Evolutionary conservation across 1,140 invertebrate genomes (phyloP).

Genomic region (Zaprionus ghesquierei): DNA sequence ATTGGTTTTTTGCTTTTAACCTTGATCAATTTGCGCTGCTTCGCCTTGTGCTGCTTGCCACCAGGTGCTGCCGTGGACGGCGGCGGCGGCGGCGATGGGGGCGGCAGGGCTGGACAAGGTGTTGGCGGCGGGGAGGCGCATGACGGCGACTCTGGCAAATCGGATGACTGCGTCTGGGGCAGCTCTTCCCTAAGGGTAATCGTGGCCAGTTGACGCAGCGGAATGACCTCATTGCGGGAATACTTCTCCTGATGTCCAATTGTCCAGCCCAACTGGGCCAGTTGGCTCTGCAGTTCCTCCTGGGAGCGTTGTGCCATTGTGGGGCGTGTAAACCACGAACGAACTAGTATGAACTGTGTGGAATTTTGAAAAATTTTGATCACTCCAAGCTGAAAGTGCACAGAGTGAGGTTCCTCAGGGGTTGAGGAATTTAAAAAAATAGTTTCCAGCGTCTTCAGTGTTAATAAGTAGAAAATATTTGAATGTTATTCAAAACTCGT

Average conservation of each 20-base stretch:
- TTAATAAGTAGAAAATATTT: background rate
- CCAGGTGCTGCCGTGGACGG: background rate
- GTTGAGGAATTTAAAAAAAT: too few relatives aligned
- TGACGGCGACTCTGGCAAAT: background rate
- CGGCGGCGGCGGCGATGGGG: too few relatives aligned
- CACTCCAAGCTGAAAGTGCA: too few relatives aligned
- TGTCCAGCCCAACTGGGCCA: slow-evolving; percentile 30
- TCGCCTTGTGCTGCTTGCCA: background rate
- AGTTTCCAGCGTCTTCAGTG: background rate
- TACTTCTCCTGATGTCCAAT: slow-evolving; percentile 5
- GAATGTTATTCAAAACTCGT: background rate
- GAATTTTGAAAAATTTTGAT: background rate
- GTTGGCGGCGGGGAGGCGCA: background rate
- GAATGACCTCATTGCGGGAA: slow-evolving; percentile 4
- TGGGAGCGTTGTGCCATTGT: slow-evolving; percentile 22
- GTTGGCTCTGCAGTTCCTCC: slow-evolving; percentile 16
- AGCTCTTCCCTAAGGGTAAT: background rate
- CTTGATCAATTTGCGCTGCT: background rate
- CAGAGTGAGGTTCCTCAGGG: too few relatives aligned
- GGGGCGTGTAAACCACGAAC: background rate
- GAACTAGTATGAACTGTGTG: background rate
- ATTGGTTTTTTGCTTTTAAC: background rate
- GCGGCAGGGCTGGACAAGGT: background rate
- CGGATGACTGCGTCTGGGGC: background rate
- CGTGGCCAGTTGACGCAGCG: slow-evolving; percentile 16